phyloP scores from a whole-genome alignment of 1,140 invertebrate genomes.

The Lethrus apterus region DNA sequence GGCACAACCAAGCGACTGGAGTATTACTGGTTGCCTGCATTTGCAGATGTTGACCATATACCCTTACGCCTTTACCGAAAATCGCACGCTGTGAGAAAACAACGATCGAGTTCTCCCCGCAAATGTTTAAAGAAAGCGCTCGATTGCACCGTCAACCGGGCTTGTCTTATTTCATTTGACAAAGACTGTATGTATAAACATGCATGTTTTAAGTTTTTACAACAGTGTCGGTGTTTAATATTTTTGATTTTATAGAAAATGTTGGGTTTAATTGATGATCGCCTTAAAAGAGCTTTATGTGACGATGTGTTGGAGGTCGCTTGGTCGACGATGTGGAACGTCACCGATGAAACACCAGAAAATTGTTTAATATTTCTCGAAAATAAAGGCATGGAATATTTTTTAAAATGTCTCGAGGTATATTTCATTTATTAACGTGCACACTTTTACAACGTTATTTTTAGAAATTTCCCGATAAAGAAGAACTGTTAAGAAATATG shows the following conservation, averaged over 20 bases:
- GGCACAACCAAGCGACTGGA: too few species aligned
- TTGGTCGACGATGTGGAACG: slow-evolving; percentile 98
- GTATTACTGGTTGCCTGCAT: too few species aligned
- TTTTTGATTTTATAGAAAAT: slow-evolving; percentile 62
- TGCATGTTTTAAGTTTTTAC: too few species aligned
- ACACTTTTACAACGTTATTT: too few species aligned
- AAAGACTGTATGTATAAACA: too few species aligned
- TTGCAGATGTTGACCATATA: too few species aligned
- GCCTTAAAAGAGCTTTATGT: slow-evolving; percentile 64
- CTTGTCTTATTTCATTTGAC: too few species aligned
- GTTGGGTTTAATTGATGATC: slow-evolving; percentile 72
- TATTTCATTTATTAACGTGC: background rate
- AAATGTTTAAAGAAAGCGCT: too few species aligned
- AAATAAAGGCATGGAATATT: slow-evolving; percentile 77
- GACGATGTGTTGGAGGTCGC: slow-evolving; percentile 96
- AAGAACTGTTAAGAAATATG: slow-evolving; percentile 89
- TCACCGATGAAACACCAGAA: slow-evolving; percentile 90
- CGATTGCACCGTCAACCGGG: too few species aligned
- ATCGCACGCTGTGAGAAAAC: too few species aligned
- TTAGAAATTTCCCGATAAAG: slow-evolving; percentile 77
- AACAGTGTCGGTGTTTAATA: background rate
- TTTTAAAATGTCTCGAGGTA: slow-evolving; percentile 75
- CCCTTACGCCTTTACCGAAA: too few species aligned
- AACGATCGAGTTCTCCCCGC: too few species aligned
- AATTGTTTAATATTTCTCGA: slow-evolving; percentile 89